phyloP scores from a whole-genome alignment of 2,797 vertebrate species.

The Scleropages formosus region DNA sequence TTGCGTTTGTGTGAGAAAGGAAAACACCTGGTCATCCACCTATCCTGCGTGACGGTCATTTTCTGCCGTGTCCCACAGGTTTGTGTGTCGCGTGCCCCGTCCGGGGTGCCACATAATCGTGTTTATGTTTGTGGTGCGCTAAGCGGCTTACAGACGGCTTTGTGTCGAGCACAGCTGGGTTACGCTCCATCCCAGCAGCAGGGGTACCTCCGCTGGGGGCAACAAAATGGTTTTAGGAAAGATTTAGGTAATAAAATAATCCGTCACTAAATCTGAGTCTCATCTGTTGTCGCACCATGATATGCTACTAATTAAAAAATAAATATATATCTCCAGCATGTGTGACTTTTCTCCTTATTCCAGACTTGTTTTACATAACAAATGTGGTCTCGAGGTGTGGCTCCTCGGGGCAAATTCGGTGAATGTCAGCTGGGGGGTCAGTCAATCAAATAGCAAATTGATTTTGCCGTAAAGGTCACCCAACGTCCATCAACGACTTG shows the following conservation, averaged over 20 bases:
- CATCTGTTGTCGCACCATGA: constrained; percentile 47
- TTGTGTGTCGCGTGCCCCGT: background rate
- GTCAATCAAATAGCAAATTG: constrained; percentile 1
- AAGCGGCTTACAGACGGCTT: constrained; percentile 57
- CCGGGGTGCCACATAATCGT: background rate
- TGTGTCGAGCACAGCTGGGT: constrained; percentile 67
- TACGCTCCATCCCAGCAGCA: constrained; percentile 63
- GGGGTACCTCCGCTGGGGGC: constrained; percentile 61
- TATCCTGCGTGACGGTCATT: too few relatives aligned
- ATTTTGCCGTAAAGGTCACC: constrained; percentile 16
- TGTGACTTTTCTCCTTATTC: background rate
- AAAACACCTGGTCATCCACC: too few relatives aligned
- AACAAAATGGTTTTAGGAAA: constrained; percentile 59
- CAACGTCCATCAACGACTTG: background rate
- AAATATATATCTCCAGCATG: background rate
- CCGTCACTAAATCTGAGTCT: constrained; percentile 54
- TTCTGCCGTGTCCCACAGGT: too few relatives aligned
- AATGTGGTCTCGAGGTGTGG: constrained; percentile 9
- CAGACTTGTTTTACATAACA: constrained; percentile 16
- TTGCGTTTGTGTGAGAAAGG: too few relatives aligned
- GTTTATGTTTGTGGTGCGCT: constrained; percentile 62
- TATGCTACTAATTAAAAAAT: constrained; percentile 4
- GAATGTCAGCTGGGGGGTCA: background rate
- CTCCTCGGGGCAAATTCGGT: constrained; percentile 18
- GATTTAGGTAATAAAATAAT: constrained; percentile 61